Evolutionary conservation across 2,888 invertebrate genomes (phyloP), one percentile per base, ranked within the genome.

Genomic region (Slavum lentiscoides): DNA sequence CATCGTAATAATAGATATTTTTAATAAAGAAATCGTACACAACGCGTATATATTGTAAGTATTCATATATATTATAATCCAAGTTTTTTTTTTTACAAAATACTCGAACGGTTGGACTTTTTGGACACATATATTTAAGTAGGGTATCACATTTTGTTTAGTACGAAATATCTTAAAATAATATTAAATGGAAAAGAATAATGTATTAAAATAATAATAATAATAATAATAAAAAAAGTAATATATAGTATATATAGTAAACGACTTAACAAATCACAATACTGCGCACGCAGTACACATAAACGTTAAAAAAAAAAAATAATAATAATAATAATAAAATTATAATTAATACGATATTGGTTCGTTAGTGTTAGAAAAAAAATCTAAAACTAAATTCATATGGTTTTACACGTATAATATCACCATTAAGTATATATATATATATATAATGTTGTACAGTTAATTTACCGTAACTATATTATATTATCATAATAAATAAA

Each of bases 71-170:
- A 76, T 53, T 74, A 58, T n/a, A 80, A 70, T 80, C 55, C 72
- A 43, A 5, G 7, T 55, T 17, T 80, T 80, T 55, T 55, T 21
- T 70, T 64, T 43, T 70, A 70, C 58, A 64, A 72, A 70, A 80
- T 64, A 80, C 72, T 80, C 53, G 62, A 53, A 77, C 72, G 62
- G 64, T 80, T 72, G 80, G 80, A 72, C 64, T 70, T 49, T 30
- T 49, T 80, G 70, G 70, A 80, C 80, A 80, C 67, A 66, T 70
- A 72, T 58, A 68, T 58, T 77, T 80, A 72, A 80, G 80, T 80
- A 80, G 80, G 80, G 80, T 80, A 80, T 80, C 80, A 80, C 80
- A 80, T 80, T 80, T 80, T 80, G 80, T 80, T 80, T 80, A 80
- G 72, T 80, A 72, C 30, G 80, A 80, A 66, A 80, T 53, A 72